These are phyloP conservation scores for Nephila pilipes DNA, from an alignment of 1,140 invertebrate species.

Conservation along the genomic window DNA sequence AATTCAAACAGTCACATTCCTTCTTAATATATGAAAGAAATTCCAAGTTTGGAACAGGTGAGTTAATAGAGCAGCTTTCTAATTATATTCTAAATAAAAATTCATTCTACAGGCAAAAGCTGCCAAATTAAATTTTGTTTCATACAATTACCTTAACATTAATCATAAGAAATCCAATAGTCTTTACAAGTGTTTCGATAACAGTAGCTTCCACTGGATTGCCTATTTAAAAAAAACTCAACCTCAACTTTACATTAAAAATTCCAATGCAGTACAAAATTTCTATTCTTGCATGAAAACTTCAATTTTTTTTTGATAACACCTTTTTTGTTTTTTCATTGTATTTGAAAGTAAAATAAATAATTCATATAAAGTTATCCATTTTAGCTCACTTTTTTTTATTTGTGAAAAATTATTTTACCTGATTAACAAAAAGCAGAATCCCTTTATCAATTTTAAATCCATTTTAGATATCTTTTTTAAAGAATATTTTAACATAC, in stretches of 20 bases:
- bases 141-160: slow-evolving; percentile 13
- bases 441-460: too few relatives aligned
- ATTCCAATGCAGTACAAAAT: background rate
- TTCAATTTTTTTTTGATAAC: too few relatives aligned
- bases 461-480: too few relatives aligned
- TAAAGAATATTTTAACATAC: too few relatives aligned
- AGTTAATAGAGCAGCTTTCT: slow-evolving; percentile 12
- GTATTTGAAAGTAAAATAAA: too few relatives aligned
- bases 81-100: background rate
- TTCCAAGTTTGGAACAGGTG: background rate
- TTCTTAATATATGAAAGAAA: background rate
- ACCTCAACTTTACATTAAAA: background rate
- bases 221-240: slow-evolving; percentile 36
- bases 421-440: too few relatives aligned
- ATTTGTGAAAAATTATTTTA: too few relatives aligned
- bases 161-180: slow-evolving; percentile 8
- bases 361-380: too few relatives aligned
- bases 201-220: background rate
- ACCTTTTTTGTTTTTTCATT: too few relatives aligned
- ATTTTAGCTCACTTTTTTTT: too few relatives aligned
- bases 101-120: slow-evolving; percentile 30
- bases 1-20: background rate
- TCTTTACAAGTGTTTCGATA: background rate
- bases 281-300: background rate
- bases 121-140: slow-evolving; percentile 2